phyloP scores from a whole-genome alignment of 1,140 invertebrate species.

The Eueides isabella region DNA sequence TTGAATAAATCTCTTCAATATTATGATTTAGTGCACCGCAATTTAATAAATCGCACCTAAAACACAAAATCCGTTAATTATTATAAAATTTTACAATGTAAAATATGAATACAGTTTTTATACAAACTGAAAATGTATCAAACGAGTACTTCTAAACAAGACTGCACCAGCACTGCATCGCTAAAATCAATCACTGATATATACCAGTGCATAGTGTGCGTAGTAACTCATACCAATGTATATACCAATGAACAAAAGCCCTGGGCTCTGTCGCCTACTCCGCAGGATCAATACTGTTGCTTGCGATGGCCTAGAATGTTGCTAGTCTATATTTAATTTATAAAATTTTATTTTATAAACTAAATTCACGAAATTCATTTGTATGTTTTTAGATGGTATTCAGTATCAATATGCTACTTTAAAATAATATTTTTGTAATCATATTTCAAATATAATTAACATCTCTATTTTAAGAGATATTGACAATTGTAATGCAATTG shows the following conservation, averaged over 20 bases:
- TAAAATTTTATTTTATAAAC: not conserved
- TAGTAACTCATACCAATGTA: not conserved
- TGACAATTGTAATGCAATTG: too few species aligned
- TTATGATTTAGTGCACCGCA: not conserved
- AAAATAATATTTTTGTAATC: too few species aligned
- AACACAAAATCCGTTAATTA: not conserved
- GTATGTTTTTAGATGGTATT: too few species aligned
- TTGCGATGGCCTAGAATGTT: not conserved
- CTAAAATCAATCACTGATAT: constrained; percentile 10
- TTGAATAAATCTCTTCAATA: not conserved
- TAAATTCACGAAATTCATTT: too few species aligned
- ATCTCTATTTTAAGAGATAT: too few species aligned
- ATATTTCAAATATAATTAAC: too few species aligned
- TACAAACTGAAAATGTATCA: not conserved
- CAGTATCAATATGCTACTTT: too few species aligned
- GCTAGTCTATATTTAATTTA: constrained; percentile 3
- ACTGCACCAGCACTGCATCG: constrained; percentile 12
- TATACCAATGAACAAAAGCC: not conserved
- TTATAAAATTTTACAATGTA: not conserved
- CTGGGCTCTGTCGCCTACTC: not conserved
- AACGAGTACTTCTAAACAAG: constrained; percentile 10
- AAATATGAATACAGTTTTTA: not conserved
- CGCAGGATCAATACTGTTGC: not conserved
- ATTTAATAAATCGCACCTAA: constrained; percentile 4
- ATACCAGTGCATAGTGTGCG: constrained; percentile 10